Conservation (phyloP, 2,113 vertebrate species). For the Strix aluco region DNA sequence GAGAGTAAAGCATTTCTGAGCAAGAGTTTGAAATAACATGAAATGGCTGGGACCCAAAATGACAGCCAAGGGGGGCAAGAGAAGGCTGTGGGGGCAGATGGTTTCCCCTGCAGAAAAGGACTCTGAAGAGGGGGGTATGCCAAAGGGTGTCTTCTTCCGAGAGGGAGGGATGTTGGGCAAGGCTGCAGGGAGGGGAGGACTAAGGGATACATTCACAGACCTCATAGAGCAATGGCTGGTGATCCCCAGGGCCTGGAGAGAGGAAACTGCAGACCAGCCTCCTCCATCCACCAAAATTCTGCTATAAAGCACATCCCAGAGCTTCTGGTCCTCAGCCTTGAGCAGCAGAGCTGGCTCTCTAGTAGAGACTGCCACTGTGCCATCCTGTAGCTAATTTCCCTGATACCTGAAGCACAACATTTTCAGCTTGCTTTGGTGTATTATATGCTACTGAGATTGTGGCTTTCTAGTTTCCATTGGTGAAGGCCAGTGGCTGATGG, state of each 20-base stretch:
- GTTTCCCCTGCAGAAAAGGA: background rate
- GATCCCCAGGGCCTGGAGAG: background rate
- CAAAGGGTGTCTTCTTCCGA: background rate
- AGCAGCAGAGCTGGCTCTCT: background rate
- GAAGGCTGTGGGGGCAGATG: background rate
- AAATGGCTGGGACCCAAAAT: constrained; percentile 43
- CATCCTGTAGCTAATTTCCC: background rate
- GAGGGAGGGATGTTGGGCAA: background rate
- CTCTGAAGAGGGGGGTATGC: background rate
- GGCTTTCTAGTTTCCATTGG: background rate
- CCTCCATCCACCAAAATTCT: background rate
- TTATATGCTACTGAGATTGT: background rate
- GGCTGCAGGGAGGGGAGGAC: background rate
- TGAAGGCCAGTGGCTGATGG: background rate
- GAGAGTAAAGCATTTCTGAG: constrained; percentile 68
- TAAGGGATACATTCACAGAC: background rate
- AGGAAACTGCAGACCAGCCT: background rate
- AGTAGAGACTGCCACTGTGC: background rate
- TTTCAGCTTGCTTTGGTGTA: background rate
- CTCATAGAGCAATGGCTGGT: background rate
- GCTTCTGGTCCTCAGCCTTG: background rate
- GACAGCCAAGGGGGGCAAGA: background rate
- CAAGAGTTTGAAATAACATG: constrained; percentile 65
- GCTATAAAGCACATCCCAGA: background rate
- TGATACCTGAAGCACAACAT: background rate